Conservation (phyloP, 2,797 vertebrate species). For the Acanthiza pusilla region DNA sequence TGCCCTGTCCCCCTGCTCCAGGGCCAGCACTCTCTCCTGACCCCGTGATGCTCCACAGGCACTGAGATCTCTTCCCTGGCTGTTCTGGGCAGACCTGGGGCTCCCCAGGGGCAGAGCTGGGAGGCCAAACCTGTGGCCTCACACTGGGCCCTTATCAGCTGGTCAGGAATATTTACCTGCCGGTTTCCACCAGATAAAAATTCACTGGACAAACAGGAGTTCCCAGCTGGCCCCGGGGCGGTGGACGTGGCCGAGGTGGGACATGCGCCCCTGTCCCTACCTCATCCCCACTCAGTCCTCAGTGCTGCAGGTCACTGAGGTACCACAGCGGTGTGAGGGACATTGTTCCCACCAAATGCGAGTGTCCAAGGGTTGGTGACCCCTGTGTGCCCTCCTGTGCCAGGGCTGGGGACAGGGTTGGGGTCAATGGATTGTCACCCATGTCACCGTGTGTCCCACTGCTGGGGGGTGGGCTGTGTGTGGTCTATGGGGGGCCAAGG, state of each 20-base stretch:
- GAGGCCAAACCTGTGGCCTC: not conserved
- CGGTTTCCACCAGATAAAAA: not conserved
- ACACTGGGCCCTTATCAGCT: not conserved
- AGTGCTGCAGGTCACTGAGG: fast-evolving
- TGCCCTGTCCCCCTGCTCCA: fast-evolving
- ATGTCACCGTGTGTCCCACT: not conserved
- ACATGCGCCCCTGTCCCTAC: not conserved
- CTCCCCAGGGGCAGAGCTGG: not conserved
- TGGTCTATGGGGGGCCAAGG: not conserved
- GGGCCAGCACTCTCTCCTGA: not conserved
- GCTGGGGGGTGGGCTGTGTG: not conserved
- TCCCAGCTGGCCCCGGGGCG: not conserved
- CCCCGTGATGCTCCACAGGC: not conserved
- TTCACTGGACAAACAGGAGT: constrained; percentile 9
- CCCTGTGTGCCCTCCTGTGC: fast-evolving
- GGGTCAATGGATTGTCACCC: not conserved
- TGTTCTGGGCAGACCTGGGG: not conserved
- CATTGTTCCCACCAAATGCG: fast-evolving
- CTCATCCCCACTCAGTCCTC: not conserved
- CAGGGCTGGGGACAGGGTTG: too few species aligned
- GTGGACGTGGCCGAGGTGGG: not conserved
- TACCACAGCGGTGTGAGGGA: not conserved
- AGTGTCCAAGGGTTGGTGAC: not conserved
- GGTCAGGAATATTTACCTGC: not conserved
- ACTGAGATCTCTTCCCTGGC: not conserved